Base-by-base conservation (phyloP, 92 coral and sea anemone species). In the Porites evermanni region DNA sequence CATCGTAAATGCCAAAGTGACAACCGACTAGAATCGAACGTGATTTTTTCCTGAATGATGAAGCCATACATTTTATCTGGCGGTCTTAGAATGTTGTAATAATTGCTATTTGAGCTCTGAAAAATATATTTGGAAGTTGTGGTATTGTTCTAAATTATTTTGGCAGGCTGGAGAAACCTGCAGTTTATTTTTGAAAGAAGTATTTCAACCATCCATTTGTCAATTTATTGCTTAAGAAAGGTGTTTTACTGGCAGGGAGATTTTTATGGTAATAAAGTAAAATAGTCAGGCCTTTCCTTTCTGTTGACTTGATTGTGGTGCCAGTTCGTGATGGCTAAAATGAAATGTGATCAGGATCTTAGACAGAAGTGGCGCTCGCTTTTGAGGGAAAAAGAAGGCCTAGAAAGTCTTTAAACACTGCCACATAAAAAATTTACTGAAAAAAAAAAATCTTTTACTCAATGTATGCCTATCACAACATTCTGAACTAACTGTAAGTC, bases 21-120 rank as follows among this genome's bases (percentile, higher is more conserved):
- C 79, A 21, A 71, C 65, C 16, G 87, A 83, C 80, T 16, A 83
- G 80, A 83, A 83, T 83, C 87, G 79, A 47, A 61, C 74, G 44
- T 83, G 87, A 83, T 83, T 83, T 83, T 64, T 44, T 64, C 51
- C 85, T 69, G 19, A 69, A 11, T 70, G 19, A 38, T 61, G 7
- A 74, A 65, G 71, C 74, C 79, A 50, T 51, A 61, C 87, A 20
- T 38, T 82, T 32, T 38, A 3, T 9, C 79, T 83, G 80, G 61
- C 87, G 21, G 19, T 63, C 47, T 18, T 80, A 80, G 84, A 67
- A 52, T 67, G 52, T 38, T 38, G 47, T n/a, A 80, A 53, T 80
- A 53, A 24, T 6, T 14, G 52, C 18, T 52, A 21, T 53, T 38
- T 21, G 2, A 65, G 80, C 68, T 67, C 12, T 3, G 58, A 53